phyloP scores from a whole-genome alignment of 2,113 vertebrate genomes.

The Phrynosoma blainvillii region DNA sequence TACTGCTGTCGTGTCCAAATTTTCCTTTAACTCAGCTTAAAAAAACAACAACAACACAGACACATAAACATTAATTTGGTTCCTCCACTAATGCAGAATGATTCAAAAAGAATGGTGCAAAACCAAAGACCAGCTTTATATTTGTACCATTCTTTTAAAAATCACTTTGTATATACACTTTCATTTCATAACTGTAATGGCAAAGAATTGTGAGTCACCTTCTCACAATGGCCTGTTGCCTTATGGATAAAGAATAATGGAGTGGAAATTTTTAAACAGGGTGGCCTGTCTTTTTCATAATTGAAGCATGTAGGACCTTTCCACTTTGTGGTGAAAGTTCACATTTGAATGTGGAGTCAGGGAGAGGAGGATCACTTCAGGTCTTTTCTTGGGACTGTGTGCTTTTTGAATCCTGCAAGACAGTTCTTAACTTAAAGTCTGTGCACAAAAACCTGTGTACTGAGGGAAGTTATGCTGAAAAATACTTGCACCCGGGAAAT shows the following conservation, averaged over 20 bases:
- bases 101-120: too few relatives aligned
- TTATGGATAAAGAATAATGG: background rate
- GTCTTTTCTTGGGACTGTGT: too few relatives aligned
- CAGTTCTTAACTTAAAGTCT: too few relatives aligned
- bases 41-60: background rate
- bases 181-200: background rate
- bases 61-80: background rate
- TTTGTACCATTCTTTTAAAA: too few relatives aligned
- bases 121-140: too few relatives aligned
- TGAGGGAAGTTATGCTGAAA: background rate
- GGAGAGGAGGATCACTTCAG: background rate
- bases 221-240: background rate
- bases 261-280: background rate
- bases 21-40: slow-evolving; percentile 6
- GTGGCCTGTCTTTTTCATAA: background rate
- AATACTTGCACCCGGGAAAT: background rate
- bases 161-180: background rate
- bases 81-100: background rate
- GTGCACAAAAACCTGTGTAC: background rate
- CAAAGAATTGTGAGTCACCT: background rate
- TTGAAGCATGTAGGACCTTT: background rate
- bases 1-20: background rate
- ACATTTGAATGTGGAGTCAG: background rate
- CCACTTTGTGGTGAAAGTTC: background rate
- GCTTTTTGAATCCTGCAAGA: too few relatives aligned